Evolutionary conservation across 30 jellyfish, hydroid and myxozoan genomes (phyloP).

Genomic region (Hydractinia symbiolongicarpus): DNA sequence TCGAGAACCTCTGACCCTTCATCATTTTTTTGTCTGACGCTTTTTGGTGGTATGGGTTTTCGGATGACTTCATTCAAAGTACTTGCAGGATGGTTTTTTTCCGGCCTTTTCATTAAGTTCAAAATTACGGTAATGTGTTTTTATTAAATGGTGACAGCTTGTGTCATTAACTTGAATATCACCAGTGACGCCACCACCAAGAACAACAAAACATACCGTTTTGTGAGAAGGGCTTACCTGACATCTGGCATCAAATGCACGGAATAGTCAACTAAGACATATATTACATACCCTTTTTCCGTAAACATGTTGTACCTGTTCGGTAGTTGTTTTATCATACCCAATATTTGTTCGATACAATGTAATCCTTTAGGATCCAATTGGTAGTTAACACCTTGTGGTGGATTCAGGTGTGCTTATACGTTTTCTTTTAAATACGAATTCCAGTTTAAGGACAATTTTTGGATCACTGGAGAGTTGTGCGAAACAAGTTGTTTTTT

Average conservation of each 20-base stretch:
- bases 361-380: slow-evolving; percentile 50
- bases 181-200: slow-evolving; percentile 53
- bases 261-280: slow-evolving; percentile 32
- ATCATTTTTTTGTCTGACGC: neutral
- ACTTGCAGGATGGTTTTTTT: slow-evolving; percentile 8
- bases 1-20: slow-evolving; percentile 3
- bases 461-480: slow-evolving; percentile 40
- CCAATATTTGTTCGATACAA: slow-evolving; percentile 28
- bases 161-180: slow-evolving; percentile 38
- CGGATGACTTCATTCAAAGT: neutral
- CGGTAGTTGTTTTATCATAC: slow-evolving; percentile 26
- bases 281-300: slow-evolving; percentile 34
- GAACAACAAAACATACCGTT: neutral
- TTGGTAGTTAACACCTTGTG: slow-evolving; percentile 40
- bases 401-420: slow-evolving; percentile 41
- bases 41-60: neutral
- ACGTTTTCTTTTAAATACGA: slow-evolving; percentile 39
- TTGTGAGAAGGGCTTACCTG: too few relatives aligned
- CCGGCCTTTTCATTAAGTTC: slow-evolving; percentile 15
- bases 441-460: slow-evolving; percentile 17
- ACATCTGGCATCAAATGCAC: too few relatives aligned
- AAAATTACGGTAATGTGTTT: slow-evolving; percentile 7
- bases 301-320: slow-evolving; percentile 40
- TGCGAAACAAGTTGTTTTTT: slow-evolving; percentile 42
- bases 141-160: slow-evolving; percentile 21